Base-by-base conservation (phyloP, 2,888 invertebrate species). In the Amphimallon solstitiale region DNA sequence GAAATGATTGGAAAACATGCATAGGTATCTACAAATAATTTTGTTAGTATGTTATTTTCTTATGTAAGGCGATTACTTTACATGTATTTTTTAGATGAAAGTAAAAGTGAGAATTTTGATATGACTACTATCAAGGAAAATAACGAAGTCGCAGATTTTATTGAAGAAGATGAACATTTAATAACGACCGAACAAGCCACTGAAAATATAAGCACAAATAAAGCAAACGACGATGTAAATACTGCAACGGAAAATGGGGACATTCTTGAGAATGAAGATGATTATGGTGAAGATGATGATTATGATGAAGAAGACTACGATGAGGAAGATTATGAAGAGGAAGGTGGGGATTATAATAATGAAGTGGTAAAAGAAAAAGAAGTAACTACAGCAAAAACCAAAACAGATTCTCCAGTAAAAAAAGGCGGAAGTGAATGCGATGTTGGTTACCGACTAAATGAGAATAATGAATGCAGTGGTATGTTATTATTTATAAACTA, bases 401-500 rank as follows among this genome's bases (percentile, higher is more conserved):
- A 43, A 14, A 46, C 59, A 15, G 37, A 66, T 23, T 51, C 17
- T 14, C 15, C 65, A 21, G 35, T 49, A 2, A 62, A 66, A 19
- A 14, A 59, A 52, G 52, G 46, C 3, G 60, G 62, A 43, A 15
- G 9, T 38, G 17, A 35, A 12, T 84, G 84, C 64, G 75, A 71
- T 29, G 63, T 74, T 1, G 85, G 85, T 1, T 87, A 81, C 70
- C 80, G 75, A 35, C 77, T 85, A 62, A 83, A 84, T 71, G 81
- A 82, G 0, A 79, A 82, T 23, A 83, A 81, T 43, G 82, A 82
- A 59, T 84, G 84, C 68, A 63, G 77, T 62, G 84, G 84, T 84
- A 70, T 74, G 79, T 71, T 46, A 14, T 43, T 17, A 2, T n/a
- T 37, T 17, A 5, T 38, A n/a, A n/a, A n/a, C n/a, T n/a, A n/a